These are phyloP conservation scores for Pemphredon lugubris DNA, from an alignment of 2,888 invertebrate genomes.

Conservation along the genomic window DNA sequence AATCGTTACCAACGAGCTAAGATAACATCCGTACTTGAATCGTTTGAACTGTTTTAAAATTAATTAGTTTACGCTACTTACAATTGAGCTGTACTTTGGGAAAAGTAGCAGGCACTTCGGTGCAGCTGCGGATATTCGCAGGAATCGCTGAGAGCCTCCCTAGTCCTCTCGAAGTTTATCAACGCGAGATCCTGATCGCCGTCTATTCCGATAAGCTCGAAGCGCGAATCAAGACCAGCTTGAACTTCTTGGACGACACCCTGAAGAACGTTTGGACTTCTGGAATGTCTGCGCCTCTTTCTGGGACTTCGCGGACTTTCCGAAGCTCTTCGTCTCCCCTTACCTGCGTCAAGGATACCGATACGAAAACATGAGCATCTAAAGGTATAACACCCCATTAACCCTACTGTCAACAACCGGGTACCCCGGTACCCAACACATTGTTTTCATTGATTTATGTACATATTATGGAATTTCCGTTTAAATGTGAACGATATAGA, in stretches of 20 bases:
- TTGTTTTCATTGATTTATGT: too few species aligned
- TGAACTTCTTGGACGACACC: slow-evolving; percentile 65
- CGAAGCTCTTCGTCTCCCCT: slow-evolving; percentile 72
- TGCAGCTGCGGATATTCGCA: slow-evolving; percentile 76
- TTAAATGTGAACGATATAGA: too few species aligned
- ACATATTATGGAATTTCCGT: too few species aligned
- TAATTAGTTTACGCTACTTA: too few species aligned
- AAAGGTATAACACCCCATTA: too few species aligned
- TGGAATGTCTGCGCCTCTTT: slow-evolving; percentile 74
- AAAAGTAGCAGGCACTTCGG: slow-evolving; percentile 78
- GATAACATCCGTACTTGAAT: not conserved
- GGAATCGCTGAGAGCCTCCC: slow-evolving; percentile 72
- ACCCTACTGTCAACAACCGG: too few species aligned
- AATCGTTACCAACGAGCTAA: too few species aligned
- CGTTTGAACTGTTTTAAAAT: not conserved
- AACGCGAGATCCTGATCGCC: slow-evolving; percentile 75
- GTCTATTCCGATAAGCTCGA: slow-evolving; percentile 76
- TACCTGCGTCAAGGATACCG: slow-evolving; percentile 65
- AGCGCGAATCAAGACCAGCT: slow-evolving; percentile 70
- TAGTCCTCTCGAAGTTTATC: slow-evolving; percentile 73
- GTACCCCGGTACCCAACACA: too few species aligned
- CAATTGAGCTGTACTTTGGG: slow-evolving; percentile 77
- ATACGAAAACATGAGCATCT: too few species aligned
- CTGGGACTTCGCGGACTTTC: slow-evolving; percentile 74
- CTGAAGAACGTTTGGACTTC: slow-evolving; percentile 69